Base-by-base conservation (phyloP, 2,888 invertebrate genomes). In the Oscheius sp. region DNA sequence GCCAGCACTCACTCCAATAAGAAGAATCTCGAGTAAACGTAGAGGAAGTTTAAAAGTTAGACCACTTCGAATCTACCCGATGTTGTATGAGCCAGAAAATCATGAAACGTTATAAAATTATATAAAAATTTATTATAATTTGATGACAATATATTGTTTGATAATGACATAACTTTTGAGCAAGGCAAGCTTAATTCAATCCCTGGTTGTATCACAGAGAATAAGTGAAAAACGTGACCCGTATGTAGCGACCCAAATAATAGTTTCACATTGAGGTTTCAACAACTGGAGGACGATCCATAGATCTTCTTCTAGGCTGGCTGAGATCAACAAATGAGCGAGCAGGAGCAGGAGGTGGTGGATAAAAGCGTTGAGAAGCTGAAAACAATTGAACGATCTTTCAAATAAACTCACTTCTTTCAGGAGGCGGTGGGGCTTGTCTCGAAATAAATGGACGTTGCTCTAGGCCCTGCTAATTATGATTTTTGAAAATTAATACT, bases 251-350 rank as follows among this genome's bases (percentile, higher is more conserved):
- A 61, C 61, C 61, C 61, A 45, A 55, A 34, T 29, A 57, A 23
- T 37, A 17, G 34, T 15, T 57, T 25, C 29, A 61, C 61, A 61
- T 61, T 3, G 61, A 61, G 10, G 61, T 61, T 45, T 61, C 61
- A 45, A 61, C 61, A 45, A 61, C 45, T 42, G 61, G 61, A 45
- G 61, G 61, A 42, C 61, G 61, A 25, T 61, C 61, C 1, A n/a
- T 29, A 42, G 42, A 27, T 27, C 61, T 29, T 61, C 61, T 25
- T 53, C 34, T 37, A 15, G 65, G 25, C 17, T 65, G 52, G 29
- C 45, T 45, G 67, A 67, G 67, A 67, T 67, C 67, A 23, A 67
- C 67, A 50, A 67, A 46, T 3, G 67, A 67, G 5, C 67, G 67
- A 23, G 46, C 20, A 8, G 57, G 57, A 1, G 57, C 67, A 4